A percentile compares a stretch with the other conserved stretches of the same genome.
Evolutionary conservation across 2,113 vertebrate genomes (phyloP).

Genomic region (Bubo scandiacus): DNA sequence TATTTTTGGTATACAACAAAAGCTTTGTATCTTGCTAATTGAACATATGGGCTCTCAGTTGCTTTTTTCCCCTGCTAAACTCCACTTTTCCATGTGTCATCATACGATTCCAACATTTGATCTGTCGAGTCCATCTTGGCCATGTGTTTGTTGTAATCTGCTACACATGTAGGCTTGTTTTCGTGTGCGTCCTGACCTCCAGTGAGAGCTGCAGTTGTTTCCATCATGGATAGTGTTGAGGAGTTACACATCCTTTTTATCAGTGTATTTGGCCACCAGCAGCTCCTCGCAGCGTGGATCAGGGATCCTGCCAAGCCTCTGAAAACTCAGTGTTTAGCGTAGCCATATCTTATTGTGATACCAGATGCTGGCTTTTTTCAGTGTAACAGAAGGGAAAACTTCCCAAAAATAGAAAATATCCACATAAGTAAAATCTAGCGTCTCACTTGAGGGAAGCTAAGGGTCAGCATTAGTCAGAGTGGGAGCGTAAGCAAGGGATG

Average conservation of each 20-base stretch:
- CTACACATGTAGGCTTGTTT: slow-evolving; percentile 74
- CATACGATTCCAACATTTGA: slow-evolving; percentile 58
- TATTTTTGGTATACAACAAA: slow-evolving; percentile 67
- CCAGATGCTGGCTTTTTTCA: background rate
- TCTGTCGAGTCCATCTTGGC: slow-evolving; percentile 53
- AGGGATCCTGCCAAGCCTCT: slow-evolving; percentile 50
- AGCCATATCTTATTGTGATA: background rate
- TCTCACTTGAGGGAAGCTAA: background rate
- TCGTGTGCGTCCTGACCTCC: slow-evolving; percentile 70
- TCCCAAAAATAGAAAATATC: slow-evolving; percentile 14
- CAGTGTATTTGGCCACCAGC: slow-evolving; percentile 52
- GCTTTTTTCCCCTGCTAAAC: slow-evolving; percentile 26
- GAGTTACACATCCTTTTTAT: slow-evolving; percentile 67
- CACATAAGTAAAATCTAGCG: background rate
- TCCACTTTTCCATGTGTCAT: slow-evolving; percentile 66
- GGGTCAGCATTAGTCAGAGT: background rate
- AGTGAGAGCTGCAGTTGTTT: slow-evolving; percentile 60
- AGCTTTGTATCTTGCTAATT: slow-evolving; percentile 63
- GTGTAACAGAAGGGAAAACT: background rate
- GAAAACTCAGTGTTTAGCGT: background rate
- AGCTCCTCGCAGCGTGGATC: background rate
- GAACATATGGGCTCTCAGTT: slow-evolving; percentile 51
- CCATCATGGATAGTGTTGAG: slow-evolving; percentile 57
- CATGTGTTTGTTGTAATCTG: slow-evolving; percentile 72
- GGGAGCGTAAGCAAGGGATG: background rate